Evolutionary conservation across 1,140 invertebrate species (phyloP), one percentile per base, ranked within the genome.

Genomic region (Chrysopa pallens): DNA sequence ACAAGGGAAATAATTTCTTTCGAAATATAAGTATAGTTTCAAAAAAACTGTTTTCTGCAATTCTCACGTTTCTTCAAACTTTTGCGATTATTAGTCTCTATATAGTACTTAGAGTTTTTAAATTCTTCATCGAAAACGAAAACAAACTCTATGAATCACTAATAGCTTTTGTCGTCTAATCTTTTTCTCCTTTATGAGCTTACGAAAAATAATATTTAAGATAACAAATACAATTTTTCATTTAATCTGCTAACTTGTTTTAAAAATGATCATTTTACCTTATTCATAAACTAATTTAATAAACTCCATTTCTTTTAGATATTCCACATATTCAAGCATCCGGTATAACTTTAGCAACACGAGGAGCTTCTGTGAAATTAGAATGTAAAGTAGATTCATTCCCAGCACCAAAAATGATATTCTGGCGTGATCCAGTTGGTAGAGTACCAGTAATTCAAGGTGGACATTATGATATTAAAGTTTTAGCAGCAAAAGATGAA

Each of bases 311-410:
- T 23, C 17, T 27, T 39, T 14, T 51, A 85, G 81, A 82, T 63
- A 64, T 73, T 15, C 82, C 82, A n/a, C 69, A 71, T 44, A 74
- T 85, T 35, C 73, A 75, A 55, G 78, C 78, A 5, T 73, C 76
- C 31, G 76, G 78, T 29, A 78, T 80, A 33, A 82, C 79, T 8
- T 77, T 80, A 60, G 80, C 78, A 1, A 68, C 70, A 0, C 59
- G 76, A 1, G 82, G 81, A 0, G 78, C 82, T 50, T 69, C 75
- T 2, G 78, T 80, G 0, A 74, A 72, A 4, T 56, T 87, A 17
- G 76, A 83, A 48, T 88, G 84, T 56, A 61, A 70, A 8, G 80
- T 86, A 7, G 75, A 80, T 48, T 77, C 81, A 0, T 69, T 81
- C 46, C 84, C 84, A 0, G 73, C 78, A 49, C 81, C 84, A 0